Conservation (phyloP, 92 coral and sea anemone species). For the Zoanthus solanderi region DNA sequence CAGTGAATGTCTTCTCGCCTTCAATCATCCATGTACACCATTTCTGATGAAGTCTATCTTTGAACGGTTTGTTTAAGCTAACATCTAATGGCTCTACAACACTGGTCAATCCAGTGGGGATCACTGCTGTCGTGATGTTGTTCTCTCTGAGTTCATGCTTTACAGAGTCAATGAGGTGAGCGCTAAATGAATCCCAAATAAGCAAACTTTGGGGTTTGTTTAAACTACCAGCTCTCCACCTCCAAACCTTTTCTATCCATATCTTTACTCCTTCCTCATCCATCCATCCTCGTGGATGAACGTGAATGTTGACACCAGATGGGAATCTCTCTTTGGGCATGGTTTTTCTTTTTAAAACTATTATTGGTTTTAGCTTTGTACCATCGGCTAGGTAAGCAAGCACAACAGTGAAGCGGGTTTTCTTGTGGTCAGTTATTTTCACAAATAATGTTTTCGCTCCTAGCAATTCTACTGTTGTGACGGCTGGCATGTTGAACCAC, state of each 20-base stretch:
- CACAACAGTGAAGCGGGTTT: not conserved
- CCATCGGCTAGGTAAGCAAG: not conserved
- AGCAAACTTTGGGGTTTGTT: too few relatives aligned
- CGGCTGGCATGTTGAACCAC: constrained; percentile 1
- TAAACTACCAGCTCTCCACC: too few relatives aligned
- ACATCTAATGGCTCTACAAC: not conserved
- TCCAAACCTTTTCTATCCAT: too few relatives aligned
- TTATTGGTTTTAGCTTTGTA: not conserved
- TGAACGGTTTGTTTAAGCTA: too few relatives aligned
- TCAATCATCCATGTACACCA: not conserved
- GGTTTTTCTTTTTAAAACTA: not conserved
- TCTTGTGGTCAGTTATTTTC: not conserved
- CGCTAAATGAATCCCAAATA: too few relatives aligned
- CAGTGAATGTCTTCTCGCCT: constrained; percentile 6
- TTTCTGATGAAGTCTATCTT: too few relatives aligned
- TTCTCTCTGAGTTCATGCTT: not conserved
- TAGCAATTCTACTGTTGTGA: not conserved
- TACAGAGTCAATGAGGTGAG: too few relatives aligned
- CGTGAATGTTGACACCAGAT: not conserved
- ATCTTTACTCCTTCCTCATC: too few relatives aligned
- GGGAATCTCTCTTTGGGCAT: not conserved
- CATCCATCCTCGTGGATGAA: not conserved
- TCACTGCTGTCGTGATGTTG: constrained; percentile 20
- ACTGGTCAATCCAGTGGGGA: constrained; percentile 10
- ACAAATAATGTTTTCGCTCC: not conserved